phyloP scores from a whole-genome alignment of 2,888 invertebrate species.

The Balanococcus diminutus region DNA sequence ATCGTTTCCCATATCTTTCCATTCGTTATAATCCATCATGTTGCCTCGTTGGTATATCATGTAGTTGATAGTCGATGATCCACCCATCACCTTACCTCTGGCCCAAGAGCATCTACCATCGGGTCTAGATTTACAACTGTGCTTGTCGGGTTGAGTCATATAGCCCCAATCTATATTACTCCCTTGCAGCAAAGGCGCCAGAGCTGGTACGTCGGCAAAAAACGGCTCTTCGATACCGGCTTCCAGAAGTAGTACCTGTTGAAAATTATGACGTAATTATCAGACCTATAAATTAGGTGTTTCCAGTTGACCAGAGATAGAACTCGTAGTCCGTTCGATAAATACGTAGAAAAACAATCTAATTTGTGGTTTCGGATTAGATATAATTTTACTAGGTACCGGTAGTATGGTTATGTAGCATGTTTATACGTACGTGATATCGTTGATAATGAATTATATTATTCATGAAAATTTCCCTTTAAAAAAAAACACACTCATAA shows the following conservation, averaged over 20 bases:
- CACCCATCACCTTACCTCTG: slow-evolving; percentile 64
- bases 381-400: background rate
- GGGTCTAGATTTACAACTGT: slow-evolving; percentile 58
- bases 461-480: background rate
- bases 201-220: slow-evolving; percentile 61
- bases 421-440: background rate
- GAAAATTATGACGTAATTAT: background rate
- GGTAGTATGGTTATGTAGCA: background rate
- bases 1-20: slow-evolving; percentile 61
- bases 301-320: background rate
- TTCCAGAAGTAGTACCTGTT: slow-evolving; percentile 59
- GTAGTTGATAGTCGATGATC: slow-evolving; percentile 64
- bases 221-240: slow-evolving; percentile 60
- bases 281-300: background rate
- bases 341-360: background rate
- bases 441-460: background rate
- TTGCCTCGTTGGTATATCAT: slow-evolving; percentile 62
- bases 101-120: slow-evolving; percentile 61
- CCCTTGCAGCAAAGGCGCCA: slow-evolving; percentile 61
- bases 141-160: slow-evolving; percentile 60
- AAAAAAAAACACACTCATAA: background rate
- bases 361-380: background rate
- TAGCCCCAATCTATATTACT: slow-evolving; percentile 63
- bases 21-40: slow-evolving; percentile 62
- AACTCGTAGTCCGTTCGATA: background rate